A percentile compares a stretch with the other conserved stretches of the same genome.
Conservation (phyloP, 2,113 vertebrate species). For the Microtus richardsoni region DNA sequence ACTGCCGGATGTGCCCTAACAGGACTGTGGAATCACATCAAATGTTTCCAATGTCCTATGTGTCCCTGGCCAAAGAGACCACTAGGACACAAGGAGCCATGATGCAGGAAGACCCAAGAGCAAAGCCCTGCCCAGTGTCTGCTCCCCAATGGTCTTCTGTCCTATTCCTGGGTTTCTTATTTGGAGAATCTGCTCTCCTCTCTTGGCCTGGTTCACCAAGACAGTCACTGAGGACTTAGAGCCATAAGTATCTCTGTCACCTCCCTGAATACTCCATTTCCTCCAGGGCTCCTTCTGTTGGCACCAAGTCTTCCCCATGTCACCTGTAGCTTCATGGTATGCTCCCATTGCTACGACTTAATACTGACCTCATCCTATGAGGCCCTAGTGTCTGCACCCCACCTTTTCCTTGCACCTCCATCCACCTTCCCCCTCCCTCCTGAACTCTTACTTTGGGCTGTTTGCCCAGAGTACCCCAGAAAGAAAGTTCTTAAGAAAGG, state of each 20-base stretch:
- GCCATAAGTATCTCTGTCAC: neutral
- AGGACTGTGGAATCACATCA: neutral
- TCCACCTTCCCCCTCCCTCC: accelerated
- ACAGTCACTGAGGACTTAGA: neutral
- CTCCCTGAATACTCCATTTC: neutral
- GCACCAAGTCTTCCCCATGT: neutral
- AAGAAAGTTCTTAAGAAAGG: neutral
- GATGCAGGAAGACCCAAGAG: neutral
- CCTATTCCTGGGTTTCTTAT: neutral
- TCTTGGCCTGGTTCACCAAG: too few species aligned
- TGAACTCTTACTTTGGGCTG: neutral
- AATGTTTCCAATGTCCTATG: neutral
- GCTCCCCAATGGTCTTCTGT: neutral
- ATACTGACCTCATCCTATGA: too few species aligned
- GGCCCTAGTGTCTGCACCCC: accelerated
- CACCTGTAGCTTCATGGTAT: neutral
- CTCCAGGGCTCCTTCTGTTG: accelerated
- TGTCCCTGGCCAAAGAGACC: neutral
- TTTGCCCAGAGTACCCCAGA: neutral
- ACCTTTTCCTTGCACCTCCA: too few species aligned
- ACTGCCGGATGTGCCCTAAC: neutral
- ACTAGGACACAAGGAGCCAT: neutral
- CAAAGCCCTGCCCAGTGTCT: neutral
- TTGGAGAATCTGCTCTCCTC: neutral
- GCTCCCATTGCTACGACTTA: neutral